Evolutionary conservation across 1,140 invertebrate species (phyloP), one percentile per base, ranked within the genome.

Genomic region (Luehdorfia chinensis): DNA sequence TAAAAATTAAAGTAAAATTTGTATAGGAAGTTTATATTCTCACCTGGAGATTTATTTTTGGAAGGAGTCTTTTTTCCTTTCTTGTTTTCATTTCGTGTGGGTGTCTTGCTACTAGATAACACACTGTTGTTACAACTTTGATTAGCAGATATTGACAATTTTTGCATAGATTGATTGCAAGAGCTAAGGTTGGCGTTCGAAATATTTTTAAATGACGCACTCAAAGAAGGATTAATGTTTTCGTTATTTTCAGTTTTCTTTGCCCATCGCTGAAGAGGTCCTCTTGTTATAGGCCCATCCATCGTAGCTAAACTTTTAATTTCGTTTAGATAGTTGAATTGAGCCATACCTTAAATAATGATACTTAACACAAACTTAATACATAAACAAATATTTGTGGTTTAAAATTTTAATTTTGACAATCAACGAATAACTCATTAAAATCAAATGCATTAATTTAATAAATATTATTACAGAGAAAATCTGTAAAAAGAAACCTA

Each of bases 261-360:
- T 51, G 93, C 92, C 92, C 93, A 95, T 34, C 94, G 87, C 11
- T 94, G 93, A n/a, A 90, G 70, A 12, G 93, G 93, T n/a, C 93
- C 94, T 67, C 91, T 91, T 4, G 91, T 92, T 55, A 94, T 86
- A 4, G 93, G 91, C 0, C 94, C 94, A 59, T 95, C 93, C 88
- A 95, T 90, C 31, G 89, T 91, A 1, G 93, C 87, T 41, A 93
- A 87, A 86, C 88, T 94, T 56, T 93, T 94, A 14, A 95, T 81
- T 68, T 95, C 94, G 66, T 94, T 94, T 28, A 93, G 86, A 75
- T 92, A 95, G 66, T 92, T 92, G 59, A 94, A 91, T 63, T 94
- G 93, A 19, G 94, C 90, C 94, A 95, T 95, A 4, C 53, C 61
- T 62, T 31, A 19, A 7, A 12, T 21, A 21, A 21, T 21, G n/a